Evolutionary conservation across 2,797 vertebrate genomes (phyloP), one percentile per base, ranked within the genome.

Genomic region (Coreius guichenoti): DNA sequence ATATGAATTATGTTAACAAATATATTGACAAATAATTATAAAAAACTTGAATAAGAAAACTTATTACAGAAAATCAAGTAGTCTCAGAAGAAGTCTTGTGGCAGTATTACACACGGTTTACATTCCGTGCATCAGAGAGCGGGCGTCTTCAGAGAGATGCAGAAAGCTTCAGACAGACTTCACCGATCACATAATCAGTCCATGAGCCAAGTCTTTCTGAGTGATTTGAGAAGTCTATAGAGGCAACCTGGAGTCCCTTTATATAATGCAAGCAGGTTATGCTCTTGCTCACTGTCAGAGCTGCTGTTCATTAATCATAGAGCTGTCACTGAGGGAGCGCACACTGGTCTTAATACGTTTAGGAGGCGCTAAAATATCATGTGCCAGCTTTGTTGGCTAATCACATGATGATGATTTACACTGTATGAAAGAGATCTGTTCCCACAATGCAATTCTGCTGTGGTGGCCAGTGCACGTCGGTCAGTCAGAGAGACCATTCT

Each of bases 321-420:
- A 47, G 54, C 23, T 85, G 76, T 80, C 67, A 61, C 29, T 49
- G 21, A 58, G 54, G 49, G 39, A 72, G 21, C 33, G 13, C 21
- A 58, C 8, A 9, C 26, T 70, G 65, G 51, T 36, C 39, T 72
- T 72, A 49, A 72, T 61, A 72, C 63, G 0, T 77, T 84, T 77
- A 77, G 19, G 47, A 77, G 73, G 33, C 1, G 63, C 82, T 77
- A 63, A 84, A 84, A 72, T 79, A 72, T 79, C 51, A 79, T 72
- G 65, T 79, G 83, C 51, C 67, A 72, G 65, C 49, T 45, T 78
- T 78, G 63, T 84, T 68, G 74, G 74, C 74, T 69, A 77, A 84
- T 77, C 63, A 47, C 65, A 58, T 70, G 65, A 78, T 31, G 74
- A 51, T 68, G 73, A 78, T 84, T 78, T 58, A 56, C 26, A 19